phyloP scores from a whole-genome alignment of 2,888 invertebrate species.

The Synanthedon vespiformis region DNA sequence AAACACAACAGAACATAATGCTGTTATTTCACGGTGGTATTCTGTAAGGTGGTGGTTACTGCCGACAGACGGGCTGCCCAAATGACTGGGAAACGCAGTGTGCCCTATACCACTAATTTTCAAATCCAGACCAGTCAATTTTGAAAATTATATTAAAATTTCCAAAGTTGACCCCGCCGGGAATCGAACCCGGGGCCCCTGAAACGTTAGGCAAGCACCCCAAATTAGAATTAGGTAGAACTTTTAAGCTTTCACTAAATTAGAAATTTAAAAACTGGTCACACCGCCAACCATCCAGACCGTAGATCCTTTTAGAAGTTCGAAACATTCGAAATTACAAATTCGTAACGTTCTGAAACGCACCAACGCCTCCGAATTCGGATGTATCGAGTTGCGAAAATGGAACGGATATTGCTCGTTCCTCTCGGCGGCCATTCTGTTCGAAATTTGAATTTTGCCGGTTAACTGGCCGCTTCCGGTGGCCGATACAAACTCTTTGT shows the following conservation, averaged over 20 bases:
- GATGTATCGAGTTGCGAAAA: constrained; percentile 57
- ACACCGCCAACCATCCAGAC: constrained; percentile 12
- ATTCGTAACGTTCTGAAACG: constrained; percentile 43
- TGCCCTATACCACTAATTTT: too few species aligned
- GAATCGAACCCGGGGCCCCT: too few species aligned
- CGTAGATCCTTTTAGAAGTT: constrained; percentile 31
- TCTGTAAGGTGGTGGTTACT: too few species aligned
- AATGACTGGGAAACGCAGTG: too few species aligned
- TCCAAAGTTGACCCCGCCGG: too few species aligned
- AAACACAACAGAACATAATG: too few species aligned
- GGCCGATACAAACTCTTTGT: constrained; percentile 39
- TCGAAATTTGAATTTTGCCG: constrained; percentile 68
- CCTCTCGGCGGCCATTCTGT: constrained; percentile 57
- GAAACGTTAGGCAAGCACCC: too few species aligned
- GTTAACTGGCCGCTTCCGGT: constrained; percentile 63
- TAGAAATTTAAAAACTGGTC: constrained; percentile 1
- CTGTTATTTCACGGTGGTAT: too few species aligned
- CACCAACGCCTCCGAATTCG: constrained; percentile 49
- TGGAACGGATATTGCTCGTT: constrained; percentile 68
- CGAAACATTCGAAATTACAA: constrained; percentile 34
- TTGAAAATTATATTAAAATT: too few species aligned
- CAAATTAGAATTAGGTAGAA: too few species aligned
- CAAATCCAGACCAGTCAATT: too few species aligned
- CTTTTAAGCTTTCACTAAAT: not conserved
- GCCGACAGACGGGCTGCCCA: too few species aligned